Percentiles rank a stretch among this genome's conserved stretches.
These are phyloP conservation scores for Schizothorax lantsangensis DNA, from an alignment of 2,797 vertebrate genomes.

Conservation along the genomic window DNA sequence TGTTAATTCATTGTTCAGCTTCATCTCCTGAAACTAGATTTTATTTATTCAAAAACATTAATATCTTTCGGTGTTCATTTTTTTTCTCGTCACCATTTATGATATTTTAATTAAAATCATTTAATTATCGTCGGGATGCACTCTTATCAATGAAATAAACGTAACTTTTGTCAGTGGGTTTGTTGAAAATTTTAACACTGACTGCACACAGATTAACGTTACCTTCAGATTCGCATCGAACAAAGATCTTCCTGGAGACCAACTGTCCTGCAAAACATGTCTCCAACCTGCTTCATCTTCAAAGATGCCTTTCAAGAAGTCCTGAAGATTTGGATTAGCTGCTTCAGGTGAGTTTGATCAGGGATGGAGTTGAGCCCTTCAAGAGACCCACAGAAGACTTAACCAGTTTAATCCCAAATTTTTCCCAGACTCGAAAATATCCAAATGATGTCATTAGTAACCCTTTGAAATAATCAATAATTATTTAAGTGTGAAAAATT, in stretches of 20 bases:
- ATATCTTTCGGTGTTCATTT: neutral
- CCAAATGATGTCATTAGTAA: no score
- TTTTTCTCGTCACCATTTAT: neutral
- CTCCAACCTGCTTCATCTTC: neutral
- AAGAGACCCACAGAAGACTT: neutral
- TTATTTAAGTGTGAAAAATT: no score
- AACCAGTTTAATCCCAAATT: no score
- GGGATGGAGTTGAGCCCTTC: neutral
- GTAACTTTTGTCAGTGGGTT: neutral
- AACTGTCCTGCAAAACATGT: neutral
- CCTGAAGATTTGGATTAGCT: neutral
- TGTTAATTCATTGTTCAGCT: neutral
- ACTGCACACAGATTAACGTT: neutral
- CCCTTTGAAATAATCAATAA: no score
- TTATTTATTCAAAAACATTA: no score
- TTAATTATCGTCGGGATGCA: neutral
- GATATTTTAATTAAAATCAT: neutral
- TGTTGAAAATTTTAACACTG: neutral
- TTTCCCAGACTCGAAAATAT: no score
- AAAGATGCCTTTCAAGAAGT: neutral
- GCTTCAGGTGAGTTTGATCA: neutral
- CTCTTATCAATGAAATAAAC: neutral
- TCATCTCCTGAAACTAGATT: neutral
- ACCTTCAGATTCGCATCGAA: neutral
- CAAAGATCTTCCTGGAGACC: neutral